These are phyloP conservation scores for Lepilemur ruficaudatus DNA, from an alignment of 2,797 vertebrate species.

Conservation along the genomic window DNA sequence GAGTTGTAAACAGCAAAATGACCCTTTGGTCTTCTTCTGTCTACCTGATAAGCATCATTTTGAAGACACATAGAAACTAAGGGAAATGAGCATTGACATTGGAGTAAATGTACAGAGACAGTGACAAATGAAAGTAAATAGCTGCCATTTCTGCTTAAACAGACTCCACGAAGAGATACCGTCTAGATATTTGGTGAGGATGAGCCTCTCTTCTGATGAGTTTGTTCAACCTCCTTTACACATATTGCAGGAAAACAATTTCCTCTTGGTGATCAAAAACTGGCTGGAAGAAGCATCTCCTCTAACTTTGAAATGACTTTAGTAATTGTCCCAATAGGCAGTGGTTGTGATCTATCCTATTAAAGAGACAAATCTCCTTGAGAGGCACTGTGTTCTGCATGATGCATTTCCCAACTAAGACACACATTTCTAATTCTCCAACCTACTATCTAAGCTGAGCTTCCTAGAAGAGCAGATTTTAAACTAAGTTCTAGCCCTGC, in stretches of 20 bases:
- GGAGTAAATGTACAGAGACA: neutral
- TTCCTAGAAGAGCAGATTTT: neutral
- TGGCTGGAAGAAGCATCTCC: constrained; percentile 25
- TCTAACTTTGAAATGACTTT: constrained; percentile 47
- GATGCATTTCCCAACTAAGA: neutral
- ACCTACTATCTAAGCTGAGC: neutral
- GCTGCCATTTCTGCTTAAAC: neutral
- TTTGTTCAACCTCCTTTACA: constrained; percentile 14
- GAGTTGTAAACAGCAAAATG: neutral
- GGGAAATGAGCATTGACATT: neutral
- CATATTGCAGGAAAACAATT: constrained; percentile 38
- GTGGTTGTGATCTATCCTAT: constrained; percentile 4
- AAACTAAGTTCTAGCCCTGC: neutral
- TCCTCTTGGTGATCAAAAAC: constrained; percentile 40
- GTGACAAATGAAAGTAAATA: neutral
- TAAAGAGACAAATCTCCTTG: constrained; percentile 19
- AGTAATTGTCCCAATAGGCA: constrained; percentile 17
- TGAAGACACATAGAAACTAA: neutral
- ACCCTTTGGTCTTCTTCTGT: neutral
- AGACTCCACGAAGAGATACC: neutral
- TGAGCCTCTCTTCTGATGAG: neutral
- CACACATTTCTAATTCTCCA: neutral
- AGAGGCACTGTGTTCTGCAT: neutral
- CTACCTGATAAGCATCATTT: neutral
- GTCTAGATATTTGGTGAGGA: neutral